Evolutionary conservation across 2,113 vertebrate species (phyloP).

Genomic region (Pseudonaja textilis): DNA sequence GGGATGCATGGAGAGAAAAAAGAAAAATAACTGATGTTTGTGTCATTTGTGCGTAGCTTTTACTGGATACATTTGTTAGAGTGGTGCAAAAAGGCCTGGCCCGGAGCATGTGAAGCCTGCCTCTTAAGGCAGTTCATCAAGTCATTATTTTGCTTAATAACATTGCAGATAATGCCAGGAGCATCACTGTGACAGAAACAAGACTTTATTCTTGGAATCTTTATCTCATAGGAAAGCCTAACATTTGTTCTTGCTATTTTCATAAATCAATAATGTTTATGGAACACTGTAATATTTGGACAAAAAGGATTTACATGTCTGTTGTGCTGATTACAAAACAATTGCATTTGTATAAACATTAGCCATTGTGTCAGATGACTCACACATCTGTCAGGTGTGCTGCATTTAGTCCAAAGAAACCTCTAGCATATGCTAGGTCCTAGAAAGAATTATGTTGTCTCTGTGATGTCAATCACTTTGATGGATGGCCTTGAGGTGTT

Average conservation of each 20-base stretch:
- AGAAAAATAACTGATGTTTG: conserved; percentile 44
- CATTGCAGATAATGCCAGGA: conserved; percentile 59
- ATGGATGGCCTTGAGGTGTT: conserved; percentile 67
- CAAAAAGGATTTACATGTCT: conserved; percentile 57
- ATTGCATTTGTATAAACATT: conserved; percentile 58
- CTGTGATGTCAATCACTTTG: conserved; percentile 66
- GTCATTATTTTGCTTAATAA: conserved; percentile 61
- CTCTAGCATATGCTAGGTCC: conserved; percentile 57
- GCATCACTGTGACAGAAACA: conserved; percentile 43
- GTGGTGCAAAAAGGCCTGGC: conserved; percentile 47
- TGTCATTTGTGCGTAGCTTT: conserved; percentile 54
- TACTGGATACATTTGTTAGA: conserved; percentile 47
- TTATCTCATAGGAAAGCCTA: conserved; percentile 45
- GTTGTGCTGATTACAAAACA: conserved; percentile 50
- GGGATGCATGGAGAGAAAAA: conserved; percentile 51
- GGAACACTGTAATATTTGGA: conserved; percentile 17
- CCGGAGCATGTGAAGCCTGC: conserved; percentile 40
- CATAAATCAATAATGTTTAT: conserved; percentile 42
- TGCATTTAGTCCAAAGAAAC: conserved; percentile 66
- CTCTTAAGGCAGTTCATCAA: conserved; percentile 56
- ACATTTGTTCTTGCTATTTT: conserved; percentile 54
- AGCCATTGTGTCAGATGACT: conserved; percentile 65
- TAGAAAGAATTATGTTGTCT: conserved; percentile 67
- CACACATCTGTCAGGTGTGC: conserved; percentile 73
- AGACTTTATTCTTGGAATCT: conserved; percentile 44